Base-by-base conservation (phyloP, 2,113 vertebrate genomes). In the Acrocephalus arundinaceus region DNA sequence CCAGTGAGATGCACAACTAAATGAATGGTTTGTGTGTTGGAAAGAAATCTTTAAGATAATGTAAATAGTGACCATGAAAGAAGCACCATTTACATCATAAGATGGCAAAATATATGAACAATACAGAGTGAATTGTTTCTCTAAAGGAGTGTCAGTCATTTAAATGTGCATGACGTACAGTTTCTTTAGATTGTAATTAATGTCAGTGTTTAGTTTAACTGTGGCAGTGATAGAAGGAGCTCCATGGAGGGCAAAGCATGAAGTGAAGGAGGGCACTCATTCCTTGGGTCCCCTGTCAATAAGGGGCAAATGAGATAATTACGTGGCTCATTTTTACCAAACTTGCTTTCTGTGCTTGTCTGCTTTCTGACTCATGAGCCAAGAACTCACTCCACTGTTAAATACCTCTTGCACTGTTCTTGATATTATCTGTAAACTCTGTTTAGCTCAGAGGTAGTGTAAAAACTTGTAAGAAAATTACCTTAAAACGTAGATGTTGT, bases 1-100 rank as follows among this genome's bases (percentile, higher is more conserved):
- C 54, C 72, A 65, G 72, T 62, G 86, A 93, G 96, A 88, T 87
- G 48, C 28, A 43, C 85, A 90, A 76, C 84, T 94, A 97, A 93
- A 92, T 90, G 20, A 76, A 77, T 7, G 12, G 41, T 43, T 95
- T 49, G 12, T 49, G 30, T 79, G 21, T 59, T 33, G 5, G 59
- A 57, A 90, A 75, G 31, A 43, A 48, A 22, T 84, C 41, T 93
- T 89, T 85, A 76, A 83, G 87, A 74, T 48, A 54, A 58, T 74
- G 33, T 41, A 46, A 70, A 71, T 21, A 58, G 1, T 17, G 30
- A 59, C n/a, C 7, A 39, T 63, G 75, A 76, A 61, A 78, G 28
- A 49, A 59, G 3, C 18, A 85, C 41, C 27, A 51, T 43, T 94
- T 54, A 4, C 43, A 72, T 37, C 27, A n/a, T 4, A 55, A 72